A percentile compares a stretch with the other conserved stretches of the same genome.
phyloP scores from a whole-genome alignment of 2,797 vertebrate species.

The Sebastes kiyomatsui region DNA sequence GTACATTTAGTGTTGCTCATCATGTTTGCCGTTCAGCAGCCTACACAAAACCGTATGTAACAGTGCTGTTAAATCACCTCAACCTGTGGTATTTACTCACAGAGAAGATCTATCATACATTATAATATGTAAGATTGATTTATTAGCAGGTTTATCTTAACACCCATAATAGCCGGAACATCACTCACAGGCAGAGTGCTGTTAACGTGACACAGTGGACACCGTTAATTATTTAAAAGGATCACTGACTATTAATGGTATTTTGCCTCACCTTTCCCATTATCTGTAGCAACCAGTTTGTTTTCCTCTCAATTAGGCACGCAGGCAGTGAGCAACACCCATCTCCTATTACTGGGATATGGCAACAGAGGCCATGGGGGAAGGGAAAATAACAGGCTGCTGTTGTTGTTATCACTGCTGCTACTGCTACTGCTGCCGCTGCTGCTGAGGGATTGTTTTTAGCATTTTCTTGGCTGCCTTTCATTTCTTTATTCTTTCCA shows the following conservation, averaged over 20 bases:
- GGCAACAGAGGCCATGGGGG: conserved; percentile 64
- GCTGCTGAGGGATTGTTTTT: conserved; percentile 46
- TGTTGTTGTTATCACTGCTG: conserved; percentile 50
- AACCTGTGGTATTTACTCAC: conserved; percentile 36
- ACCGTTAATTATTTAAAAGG: conserved; percentile 76
- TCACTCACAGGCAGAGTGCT: conserved; percentile 48
- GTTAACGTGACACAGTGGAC: conserved; percentile 53
- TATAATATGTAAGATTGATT: conserved; percentile 43
- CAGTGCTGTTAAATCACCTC: conserved; percentile 22
- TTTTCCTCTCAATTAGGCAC: conserved; percentile 79
- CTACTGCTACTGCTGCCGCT: conserved; percentile 5
- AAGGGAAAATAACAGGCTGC: conserved; percentile 61
- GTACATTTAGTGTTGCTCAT: conserved; percentile 16
- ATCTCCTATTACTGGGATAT: conserved; percentile 63
- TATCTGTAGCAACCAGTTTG: conserved; percentile 77
- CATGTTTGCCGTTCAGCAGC: conserved; percentile 33
- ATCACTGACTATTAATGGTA: conserved; percentile 73
- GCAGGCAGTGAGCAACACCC: conserved; percentile 69
- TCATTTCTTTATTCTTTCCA: conserved; percentile 40
- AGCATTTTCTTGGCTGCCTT: conserved; percentile 56
- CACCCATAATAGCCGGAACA: conserved; percentile 34
- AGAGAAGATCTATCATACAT: conserved; percentile 10
- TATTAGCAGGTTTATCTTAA: conserved; percentile 53
- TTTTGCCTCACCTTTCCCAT: conserved; percentile 76
- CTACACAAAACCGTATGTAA: conserved; percentile 31